A percentile compares a stretch with the other conserved stretches of the same genome.
Conservation (phyloP, 92 coral and sea anemone genomes). For the Scolanthus callimorphus region DNA sequence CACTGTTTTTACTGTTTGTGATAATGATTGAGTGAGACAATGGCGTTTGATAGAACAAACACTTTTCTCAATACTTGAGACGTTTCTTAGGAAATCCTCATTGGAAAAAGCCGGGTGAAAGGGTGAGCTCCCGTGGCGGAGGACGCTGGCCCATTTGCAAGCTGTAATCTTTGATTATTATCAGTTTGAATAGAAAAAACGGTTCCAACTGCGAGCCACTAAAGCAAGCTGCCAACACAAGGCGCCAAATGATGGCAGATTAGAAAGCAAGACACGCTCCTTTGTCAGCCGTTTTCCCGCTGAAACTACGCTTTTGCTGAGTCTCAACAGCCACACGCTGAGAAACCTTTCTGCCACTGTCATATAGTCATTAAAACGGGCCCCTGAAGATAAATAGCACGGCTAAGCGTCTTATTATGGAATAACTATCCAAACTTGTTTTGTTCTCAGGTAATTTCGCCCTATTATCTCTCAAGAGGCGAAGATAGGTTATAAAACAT, state of each 20-base stretch:
- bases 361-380: constrained; percentile 25
- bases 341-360: constrained; percentile 22
- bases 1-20: too few relatives aligned
- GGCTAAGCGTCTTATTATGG: constrained; percentile 40
- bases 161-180: not conserved
- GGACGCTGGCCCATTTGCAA: not conserved
- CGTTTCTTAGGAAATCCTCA: too few relatives aligned
- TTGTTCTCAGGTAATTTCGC: constrained; percentile 24
- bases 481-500: not conserved
- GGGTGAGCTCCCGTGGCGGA: not conserved
- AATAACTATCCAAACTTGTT: constrained; percentile 39
- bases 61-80: not conserved
- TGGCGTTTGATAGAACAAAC: too few relatives aligned
- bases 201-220: not conserved
- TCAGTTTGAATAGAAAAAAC: not conserved
- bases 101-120: not conserved
- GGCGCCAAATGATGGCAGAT: not conserved
- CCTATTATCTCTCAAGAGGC: constrained; percentile 14
- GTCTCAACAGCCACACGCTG: constrained; percentile 11
- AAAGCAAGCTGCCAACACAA: constrained; percentile 1
- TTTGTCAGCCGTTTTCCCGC: constrained; percentile 13
- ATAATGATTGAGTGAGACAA: too few relatives aligned
- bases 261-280: not conserved
- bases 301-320: constrained; percentile 4
- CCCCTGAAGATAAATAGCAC: constrained; percentile 20